Conservation (phyloP, 2,113 vertebrate genomes). For the human region GRCh38 chr14:30277501-30278000, state of each 20-base stretch:
- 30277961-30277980: not conserved
- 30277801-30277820: not conserved
- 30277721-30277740: conserved; percentile 9
- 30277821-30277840: not conserved
- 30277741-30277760: not conserved
- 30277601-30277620: not conserved
- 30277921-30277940: not conserved
- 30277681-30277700: not conserved
- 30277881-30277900: not conserved
- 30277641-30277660: no score
- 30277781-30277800: not conserved
- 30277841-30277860: not conserved
- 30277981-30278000: not conserved
- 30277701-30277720: not conserved
- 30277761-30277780: not conserved
- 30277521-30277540: not conserved
- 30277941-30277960: not conserved
- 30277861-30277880: not conserved
- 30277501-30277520: not conserved
- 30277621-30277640: not conserved
- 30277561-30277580: not conserved
- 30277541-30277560: not conserved
- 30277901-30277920: not conserved
- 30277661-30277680: no score
- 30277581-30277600: not conserved